Conservation (phyloP, 1,140 invertebrate species). For the Meteorus sp. region DNA sequence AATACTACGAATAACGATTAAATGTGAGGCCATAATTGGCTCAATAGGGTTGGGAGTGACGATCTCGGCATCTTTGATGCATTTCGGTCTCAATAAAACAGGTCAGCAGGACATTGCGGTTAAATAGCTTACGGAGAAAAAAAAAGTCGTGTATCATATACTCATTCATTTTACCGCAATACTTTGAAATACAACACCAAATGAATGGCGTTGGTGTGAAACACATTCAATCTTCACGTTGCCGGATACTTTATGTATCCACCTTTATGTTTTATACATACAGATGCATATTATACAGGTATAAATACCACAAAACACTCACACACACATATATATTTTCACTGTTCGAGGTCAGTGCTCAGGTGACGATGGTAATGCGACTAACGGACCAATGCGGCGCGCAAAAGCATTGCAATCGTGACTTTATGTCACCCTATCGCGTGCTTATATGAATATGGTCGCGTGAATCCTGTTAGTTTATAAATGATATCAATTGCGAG, state of each 20-base stretch:
- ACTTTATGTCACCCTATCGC: slow-evolving; percentile 29
- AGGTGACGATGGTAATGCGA: slow-evolving; percentile 40
- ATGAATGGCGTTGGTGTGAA: not conserved
- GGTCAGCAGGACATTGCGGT: no score
- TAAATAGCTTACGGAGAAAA: no score
- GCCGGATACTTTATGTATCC: not conserved
- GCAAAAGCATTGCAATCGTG: slow-evolving; percentile 34
- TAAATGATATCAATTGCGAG: not conserved
- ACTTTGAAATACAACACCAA: not conserved
- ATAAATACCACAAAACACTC: no score
- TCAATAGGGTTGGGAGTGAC: no score
- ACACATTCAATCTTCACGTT: slow-evolving; percentile 8
- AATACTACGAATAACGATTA: no score
- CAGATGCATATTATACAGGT: slow-evolving; percentile 4
- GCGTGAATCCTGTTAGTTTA: slow-evolving; percentile 20
- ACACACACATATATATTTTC: slow-evolving; percentile 4
- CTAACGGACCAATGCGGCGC: slow-evolving; percentile 25
- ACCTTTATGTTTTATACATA: not conserved
- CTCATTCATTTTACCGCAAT: no score
- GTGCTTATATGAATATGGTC: not conserved
- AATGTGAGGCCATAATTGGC: no score
- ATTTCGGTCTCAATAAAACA: no score
- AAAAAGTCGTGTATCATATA: no score
- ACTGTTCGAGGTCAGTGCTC: slow-evolving; percentile 38
- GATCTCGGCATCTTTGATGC: no score